Base-by-base conservation (phyloP, 2,888 invertebrate species). In the Penaeus monodon region DNA sequence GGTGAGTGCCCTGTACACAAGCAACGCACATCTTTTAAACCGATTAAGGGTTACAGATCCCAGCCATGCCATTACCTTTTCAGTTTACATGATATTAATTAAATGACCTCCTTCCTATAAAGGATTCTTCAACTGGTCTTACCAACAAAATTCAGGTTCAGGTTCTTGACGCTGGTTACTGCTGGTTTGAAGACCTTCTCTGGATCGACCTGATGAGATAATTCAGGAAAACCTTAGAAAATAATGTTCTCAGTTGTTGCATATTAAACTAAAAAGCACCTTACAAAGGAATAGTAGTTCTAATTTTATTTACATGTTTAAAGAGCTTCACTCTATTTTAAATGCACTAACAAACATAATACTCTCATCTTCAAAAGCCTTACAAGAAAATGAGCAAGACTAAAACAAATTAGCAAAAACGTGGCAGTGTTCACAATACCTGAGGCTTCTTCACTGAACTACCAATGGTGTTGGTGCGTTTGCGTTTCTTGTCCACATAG, bases 401-500 rank as follows among this genome's bases (percentile, higher is more conserved):
- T 38, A 38, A 38, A 38, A 3, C 33, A 38, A 38, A 38, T 38
- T 4, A 38, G 33, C 3, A 38, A 38, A 38, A 38, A 38, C 33
- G 6, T 3, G 33, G 33, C 4, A 38, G 33, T n/a, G 64, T 33
- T 63, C 24, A 70, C 57, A 27, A 10, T 63, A 83, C 85, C 85
- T 79, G 73, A 29, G 76, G 76, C 68, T 80, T 81, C 66, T 85
- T 85, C 24, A 73, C 77, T 27, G 79, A 33, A 64, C 84, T 84
- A 14, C 79, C 49, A 8, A 65, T 2, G 17, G 65, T 68, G 7
- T 81, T 81, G 10, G 80, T 65, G 10, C 44, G 38, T 66, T 84
- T 84, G 29, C 57, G 78, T 33, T 83, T 86, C 29, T 80, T 83
- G 27, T 82, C 88, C 6, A 88, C 65, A 29, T 86, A 88, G 14